These are phyloP conservation scores for Sebastes oblongus DNA, from an alignment of 2,797 vertebrate genomes.

Conservation along the genomic window DNA sequence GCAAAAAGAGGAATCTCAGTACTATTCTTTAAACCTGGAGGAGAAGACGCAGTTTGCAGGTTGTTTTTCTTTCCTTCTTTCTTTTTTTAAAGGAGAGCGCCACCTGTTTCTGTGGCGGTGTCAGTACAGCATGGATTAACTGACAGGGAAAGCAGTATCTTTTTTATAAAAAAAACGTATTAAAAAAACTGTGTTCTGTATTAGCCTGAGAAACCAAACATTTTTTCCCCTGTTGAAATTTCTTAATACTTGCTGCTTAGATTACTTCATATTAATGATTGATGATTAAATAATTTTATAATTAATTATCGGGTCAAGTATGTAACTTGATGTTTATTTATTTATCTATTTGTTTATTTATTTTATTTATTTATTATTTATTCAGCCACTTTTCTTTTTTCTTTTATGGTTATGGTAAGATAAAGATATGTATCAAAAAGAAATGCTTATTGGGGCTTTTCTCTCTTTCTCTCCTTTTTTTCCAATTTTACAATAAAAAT, in stretches of 20 bases:
- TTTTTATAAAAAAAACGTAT: constrained; percentile 68
- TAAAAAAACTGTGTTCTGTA: constrained; percentile 76
- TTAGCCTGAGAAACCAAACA: constrained; percentile 86
- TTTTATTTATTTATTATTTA: constrained; percentile 69
- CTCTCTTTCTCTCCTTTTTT: constrained; percentile 88
- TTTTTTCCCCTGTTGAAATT: constrained; percentile 81
- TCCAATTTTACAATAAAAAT: constrained; percentile 91
- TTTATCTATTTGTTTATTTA: constrained; percentile 56
- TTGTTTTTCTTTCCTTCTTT: constrained; percentile 49
- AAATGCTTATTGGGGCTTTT: constrained; percentile 87
- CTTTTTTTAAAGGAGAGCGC: constrained; percentile 67
- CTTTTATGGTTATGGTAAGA: constrained; percentile 79
- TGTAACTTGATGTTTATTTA: constrained; percentile 74
- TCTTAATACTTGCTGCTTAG: constrained; percentile 87
- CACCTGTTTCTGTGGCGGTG: constrained; percentile 77
- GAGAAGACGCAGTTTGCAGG: constrained; percentile 83
- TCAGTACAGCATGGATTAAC: constrained; percentile 82
- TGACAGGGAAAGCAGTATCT: constrained; percentile 81
- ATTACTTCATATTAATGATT: constrained; percentile 81
- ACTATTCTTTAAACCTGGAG: constrained; percentile 74
- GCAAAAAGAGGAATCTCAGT: constrained; percentile 79
- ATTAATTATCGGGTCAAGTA: constrained; percentile 78
- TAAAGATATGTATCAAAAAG: constrained; percentile 86
- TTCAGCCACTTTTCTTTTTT: constrained; percentile 71
- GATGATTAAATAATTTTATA: constrained; percentile 81